Evolutionary conservation across 2,888 invertebrate genomes (phyloP).

Genomic region (Stictocephala bisonia): DNA sequence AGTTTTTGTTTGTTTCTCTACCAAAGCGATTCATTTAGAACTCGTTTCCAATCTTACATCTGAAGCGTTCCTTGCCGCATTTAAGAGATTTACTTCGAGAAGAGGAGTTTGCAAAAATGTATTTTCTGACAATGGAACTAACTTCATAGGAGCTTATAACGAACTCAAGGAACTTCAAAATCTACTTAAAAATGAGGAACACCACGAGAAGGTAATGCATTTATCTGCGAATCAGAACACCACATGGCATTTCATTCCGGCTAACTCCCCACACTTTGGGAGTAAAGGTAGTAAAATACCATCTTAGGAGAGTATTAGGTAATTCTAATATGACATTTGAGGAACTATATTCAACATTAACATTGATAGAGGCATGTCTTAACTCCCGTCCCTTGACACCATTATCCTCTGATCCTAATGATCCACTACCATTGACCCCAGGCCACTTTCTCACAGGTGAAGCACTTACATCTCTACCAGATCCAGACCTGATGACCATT

Average conservation of each 20-base stretch:
- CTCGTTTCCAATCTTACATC: slow-evolving; percentile 59
- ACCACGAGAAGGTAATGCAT: slow-evolving; percentile 1
- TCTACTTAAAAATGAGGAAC: neutral
- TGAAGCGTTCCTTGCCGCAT: slow-evolving; percentile 60
- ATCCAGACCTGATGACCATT: slow-evolving; percentile 14
- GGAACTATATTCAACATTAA: slow-evolving; percentile 60
- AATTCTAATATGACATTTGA: slow-evolving; percentile 58
- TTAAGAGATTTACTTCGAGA: slow-evolving; percentile 60
- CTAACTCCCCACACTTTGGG: slow-evolving; percentile 59
- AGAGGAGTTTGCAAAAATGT: slow-evolving; percentile 57
- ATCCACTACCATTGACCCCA: neutral
- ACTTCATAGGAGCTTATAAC: slow-evolving; percentile 60
- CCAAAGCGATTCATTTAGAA: slow-evolving; percentile 61
- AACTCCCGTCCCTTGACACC: slow-evolving; percentile 60
- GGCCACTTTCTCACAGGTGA: slow-evolving; percentile 25
- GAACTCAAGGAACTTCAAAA: neutral
- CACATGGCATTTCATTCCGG: slow-evolving; percentile 51
- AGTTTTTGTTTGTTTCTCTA: slow-evolving; percentile 60
- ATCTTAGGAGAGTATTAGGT: slow-evolving; percentile 57
- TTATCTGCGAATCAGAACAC: slow-evolving; percentile 41
- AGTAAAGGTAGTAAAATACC: slow-evolving; percentile 60
- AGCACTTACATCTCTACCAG: slow-evolving; percentile 28
- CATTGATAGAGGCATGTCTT: slow-evolving; percentile 60
- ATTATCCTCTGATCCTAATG: neutral
- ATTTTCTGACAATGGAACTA: slow-evolving; percentile 61